Base-by-base conservation (phyloP, 2,113 vertebrate genomes). In the Varanus salvator region DNA sequence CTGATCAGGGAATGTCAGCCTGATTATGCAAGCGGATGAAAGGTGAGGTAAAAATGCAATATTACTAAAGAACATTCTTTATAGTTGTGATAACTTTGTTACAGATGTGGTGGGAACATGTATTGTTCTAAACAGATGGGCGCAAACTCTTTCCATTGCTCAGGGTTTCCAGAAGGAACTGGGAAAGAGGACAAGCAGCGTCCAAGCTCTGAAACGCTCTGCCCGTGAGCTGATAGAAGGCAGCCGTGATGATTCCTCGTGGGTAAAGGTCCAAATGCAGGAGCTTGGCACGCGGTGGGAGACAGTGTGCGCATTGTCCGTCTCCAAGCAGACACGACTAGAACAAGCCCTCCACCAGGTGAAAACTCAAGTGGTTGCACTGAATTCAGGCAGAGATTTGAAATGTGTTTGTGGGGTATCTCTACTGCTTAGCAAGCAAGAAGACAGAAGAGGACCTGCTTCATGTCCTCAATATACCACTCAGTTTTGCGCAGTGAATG, bases 241-340 rank as follows among this genome's bases (percentile, higher is more conserved):
- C 95, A 99, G 98, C 72, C 97, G 97, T 1, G 98, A 99, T 7
- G 99, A 99, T 95, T 98, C 99, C 6, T 99, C 99, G 48, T 99
- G 99, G 99, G 98, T 99, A 90, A 98, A 98, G 96, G 99, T 98
- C 89, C 99, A 99, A 95, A 99, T 99, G 98, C 98, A 99, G 97
- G 99, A 99, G 93, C 95, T 99, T 23, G 97, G 99, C 96, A 98
- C 97, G 5, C 98, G 99, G 87, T 99, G 99, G 99, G 99, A 99
- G 92, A 99, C 98, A 0, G 98, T 99, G 92, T 99, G 99, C 86
- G 97, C 98, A n/a, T 97, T 99, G 6, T 99, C 99, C 0, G 96
- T 99, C 75, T 99, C 98, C 87, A 99, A 99, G 93, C 99, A 99
- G 95, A 98, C 97, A 0, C 98, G 99, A 1, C 95, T 99, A 90